These are phyloP conservation scores for Gymnoscelis rufifasciata DNA, from an alignment of 2,888 invertebrate genomes.

Conservation along the genomic window DNA sequence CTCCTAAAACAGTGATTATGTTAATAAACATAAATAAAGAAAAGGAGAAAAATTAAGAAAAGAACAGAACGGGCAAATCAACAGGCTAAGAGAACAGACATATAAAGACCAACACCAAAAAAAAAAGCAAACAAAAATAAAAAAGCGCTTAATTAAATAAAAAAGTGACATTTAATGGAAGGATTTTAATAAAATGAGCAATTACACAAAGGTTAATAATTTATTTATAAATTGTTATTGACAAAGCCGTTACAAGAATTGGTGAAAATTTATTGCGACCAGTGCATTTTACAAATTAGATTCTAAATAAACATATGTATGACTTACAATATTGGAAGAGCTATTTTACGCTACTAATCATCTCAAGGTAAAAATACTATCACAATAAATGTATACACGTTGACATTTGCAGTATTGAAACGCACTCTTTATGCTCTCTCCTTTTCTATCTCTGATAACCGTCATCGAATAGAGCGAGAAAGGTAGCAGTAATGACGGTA, in stretches of 20 bases:
- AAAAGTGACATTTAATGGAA: neutral
- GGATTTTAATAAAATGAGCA: slow-evolving; percentile 19
- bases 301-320: too few relatives aligned
- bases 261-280: neutral
- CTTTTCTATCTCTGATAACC: too few relatives aligned
- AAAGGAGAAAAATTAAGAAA: slow-evolving; percentile 18
- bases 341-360: too few relatives aligned
- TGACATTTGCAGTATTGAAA: too few relatives aligned
- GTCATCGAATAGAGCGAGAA: too few relatives aligned
- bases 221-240: slow-evolving; percentile 1
- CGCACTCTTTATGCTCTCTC: too few relatives aligned
- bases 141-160: slow-evolving; percentile 1
- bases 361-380: too few relatives aligned
- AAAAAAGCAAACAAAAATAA: slow-evolving; percentile 17
- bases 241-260: neutral
- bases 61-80: slow-evolving; percentile 54
- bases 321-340: too few relatives aligned
- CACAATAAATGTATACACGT: too few relatives aligned
- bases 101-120: slow-evolving; percentile 32
- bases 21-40: slow-evolving; percentile 5
- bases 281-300: too few relatives aligned
- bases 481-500: too few relatives aligned
- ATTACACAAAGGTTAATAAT: slow-evolving; percentile 15
- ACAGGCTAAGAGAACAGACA: slow-evolving; percentile 41
- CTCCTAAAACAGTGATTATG: too few relatives aligned